Conservation (phyloP, 2,888 invertebrate species). For the Zelleria hepariella region DNA sequence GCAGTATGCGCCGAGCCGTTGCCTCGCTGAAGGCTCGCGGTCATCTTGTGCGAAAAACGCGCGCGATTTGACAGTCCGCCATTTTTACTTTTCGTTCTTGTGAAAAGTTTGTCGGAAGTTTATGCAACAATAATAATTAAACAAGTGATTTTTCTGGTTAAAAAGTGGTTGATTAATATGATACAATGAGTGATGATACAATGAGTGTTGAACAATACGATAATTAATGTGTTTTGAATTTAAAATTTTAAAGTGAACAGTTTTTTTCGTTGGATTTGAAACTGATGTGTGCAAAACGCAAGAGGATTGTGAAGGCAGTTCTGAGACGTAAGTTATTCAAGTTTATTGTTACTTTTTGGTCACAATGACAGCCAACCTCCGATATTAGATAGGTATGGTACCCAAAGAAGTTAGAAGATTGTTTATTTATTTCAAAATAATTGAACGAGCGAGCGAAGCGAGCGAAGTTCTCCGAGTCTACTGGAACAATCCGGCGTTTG, state of each 20-base stretch:
- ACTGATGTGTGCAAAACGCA: slow-evolving; percentile 34
- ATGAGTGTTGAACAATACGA: background rate
- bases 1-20: slow-evolving; percentile 42
- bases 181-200: background rate
- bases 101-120: background rate
- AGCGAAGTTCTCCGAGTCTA: too few species aligned
- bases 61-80: slow-evolving; percentile 17
- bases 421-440: too few species aligned
- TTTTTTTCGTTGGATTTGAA: background rate
- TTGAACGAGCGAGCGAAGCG: too few species aligned
- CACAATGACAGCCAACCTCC: too few species aligned
- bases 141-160: background rate
- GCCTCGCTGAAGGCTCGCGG: slow-evolving; percentile 20
- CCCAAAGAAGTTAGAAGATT: too few species aligned
- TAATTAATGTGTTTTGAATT: background rate
- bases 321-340: slow-evolving; percentile 10
- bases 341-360: too few species aligned
- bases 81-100: slow-evolving; percentile 10
- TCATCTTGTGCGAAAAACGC: slow-evolving; percentile 21
- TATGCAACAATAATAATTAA: slow-evolving; percentile 7
- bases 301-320: slow-evolving; percentile 21
- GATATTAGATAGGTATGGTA: too few species aligned
- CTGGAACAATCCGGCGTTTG: too few species aligned
- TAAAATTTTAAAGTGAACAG: background rate
- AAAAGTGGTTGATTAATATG: background rate